Conservation (phyloP, 2,113 vertebrate genomes). For the Aphyosemion australe region DNA sequence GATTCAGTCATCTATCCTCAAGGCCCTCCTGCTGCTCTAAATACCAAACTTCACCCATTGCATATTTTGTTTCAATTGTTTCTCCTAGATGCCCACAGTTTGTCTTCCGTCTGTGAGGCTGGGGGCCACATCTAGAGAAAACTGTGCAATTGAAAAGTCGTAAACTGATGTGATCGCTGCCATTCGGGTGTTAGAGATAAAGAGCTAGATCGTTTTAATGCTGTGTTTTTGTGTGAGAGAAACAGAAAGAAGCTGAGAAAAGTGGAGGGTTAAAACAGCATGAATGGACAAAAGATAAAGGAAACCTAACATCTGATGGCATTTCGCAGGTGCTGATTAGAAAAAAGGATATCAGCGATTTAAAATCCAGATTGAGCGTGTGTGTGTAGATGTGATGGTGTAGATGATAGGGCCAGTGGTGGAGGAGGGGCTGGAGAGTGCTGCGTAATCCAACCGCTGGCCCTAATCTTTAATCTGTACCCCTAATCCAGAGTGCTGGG, state of each 20-base stretch:
- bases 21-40: constrained; percentile 26
- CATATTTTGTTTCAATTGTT: constrained; percentile 21
- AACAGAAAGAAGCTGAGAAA: not conserved
- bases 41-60: constrained; percentile 6
- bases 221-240: not conserved
- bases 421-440: constrained; percentile 60
- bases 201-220: constrained; percentile 16
- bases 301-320: constrained; percentile 21
- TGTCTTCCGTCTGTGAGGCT: constrained; percentile 8
- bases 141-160: constrained; percentile 21
- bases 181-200: constrained; percentile 16
- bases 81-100: constrained; percentile 5
- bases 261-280: constrained; percentile 4
- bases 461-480: constrained; percentile 81
- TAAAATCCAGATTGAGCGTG: constrained; percentile 21
- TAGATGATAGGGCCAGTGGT: constrained; percentile 51
- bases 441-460: constrained; percentile 73
- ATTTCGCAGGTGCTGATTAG: constrained; percentile 43
- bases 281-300: not conserved
- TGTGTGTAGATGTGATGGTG: constrained; percentile 37
- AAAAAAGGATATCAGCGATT: constrained; percentile 37
- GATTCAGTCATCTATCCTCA: constrained; percentile 35
- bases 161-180: constrained; percentile 30
- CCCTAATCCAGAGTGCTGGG: constrained; percentile 68
- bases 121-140: not conserved